Percentiles rank a stretch among this genome's conserved stretches.
Conservation (phyloP, 64 coral and sea anemone species). For the Catalaphyllia jardinei region DNA sequence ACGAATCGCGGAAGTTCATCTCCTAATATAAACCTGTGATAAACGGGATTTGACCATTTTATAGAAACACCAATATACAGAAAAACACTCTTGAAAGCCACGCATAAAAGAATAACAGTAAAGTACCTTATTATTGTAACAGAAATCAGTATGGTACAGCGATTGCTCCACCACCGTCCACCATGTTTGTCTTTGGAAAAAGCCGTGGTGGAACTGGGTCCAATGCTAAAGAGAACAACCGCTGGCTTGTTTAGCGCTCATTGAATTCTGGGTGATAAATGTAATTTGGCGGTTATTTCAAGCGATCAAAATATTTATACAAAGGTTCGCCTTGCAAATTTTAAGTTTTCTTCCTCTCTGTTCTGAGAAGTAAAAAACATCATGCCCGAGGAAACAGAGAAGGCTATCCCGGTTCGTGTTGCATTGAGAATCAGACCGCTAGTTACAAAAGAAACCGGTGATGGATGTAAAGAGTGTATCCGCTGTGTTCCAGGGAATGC, state of each 20-base stretch:
- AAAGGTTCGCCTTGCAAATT: conserved; percentile 3
- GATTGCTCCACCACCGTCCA: neutral
- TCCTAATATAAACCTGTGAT: too few species aligned
- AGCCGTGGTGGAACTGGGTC: neutral
- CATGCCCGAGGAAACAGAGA: conserved; percentile 70
- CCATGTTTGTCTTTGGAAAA: neutral
- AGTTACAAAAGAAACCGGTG: conserved; percentile 75
- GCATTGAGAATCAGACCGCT: conserved; percentile 90
- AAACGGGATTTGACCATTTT: too few species aligned
- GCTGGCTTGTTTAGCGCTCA: neutral
- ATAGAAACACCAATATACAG: neutral
- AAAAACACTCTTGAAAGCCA: neutral
- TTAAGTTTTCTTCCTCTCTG: neutral
- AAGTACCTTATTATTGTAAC: neutral
- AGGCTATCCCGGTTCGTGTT: conserved; percentile 89
- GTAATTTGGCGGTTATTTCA: conserved; percentile 52
- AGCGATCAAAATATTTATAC: neutral
- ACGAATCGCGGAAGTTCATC: too few species aligned
- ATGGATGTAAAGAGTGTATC: conserved; percentile 91
- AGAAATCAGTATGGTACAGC: neutral
- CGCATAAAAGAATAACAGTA: neutral
- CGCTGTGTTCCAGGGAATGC: conserved; percentile 70
- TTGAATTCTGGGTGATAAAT: conserved; percentile 11
- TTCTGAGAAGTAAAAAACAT: neutral
- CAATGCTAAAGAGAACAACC: neutral